phyloP scores from a whole-genome alignment of 2,113 vertebrate genomes.

The Baryphthengus martii region DNA sequence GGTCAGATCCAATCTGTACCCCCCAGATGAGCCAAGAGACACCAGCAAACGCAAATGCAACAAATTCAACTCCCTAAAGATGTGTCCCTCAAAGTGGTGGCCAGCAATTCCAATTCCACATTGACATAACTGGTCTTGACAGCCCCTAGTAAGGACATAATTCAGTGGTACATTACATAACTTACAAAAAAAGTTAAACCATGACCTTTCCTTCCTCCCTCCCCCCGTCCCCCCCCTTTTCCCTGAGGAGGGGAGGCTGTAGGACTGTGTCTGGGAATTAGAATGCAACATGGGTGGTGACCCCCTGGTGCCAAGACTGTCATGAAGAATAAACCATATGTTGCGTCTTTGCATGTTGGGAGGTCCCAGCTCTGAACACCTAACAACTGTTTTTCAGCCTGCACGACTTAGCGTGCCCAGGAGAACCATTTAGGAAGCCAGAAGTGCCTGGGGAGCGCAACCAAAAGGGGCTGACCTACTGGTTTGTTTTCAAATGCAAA shows the following conservation, averaged over 20 bases:
- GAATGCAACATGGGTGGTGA: slow-evolving; percentile 35
- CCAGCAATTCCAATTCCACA: background rate
- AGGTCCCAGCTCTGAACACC: slow-evolving; percentile 41
- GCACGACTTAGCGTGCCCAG: background rate
- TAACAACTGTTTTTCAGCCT: slow-evolving; percentile 40
- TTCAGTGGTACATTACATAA: slow-evolving; percentile 17
- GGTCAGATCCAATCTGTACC: background rate
- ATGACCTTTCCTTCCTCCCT: slow-evolving; percentile 8
- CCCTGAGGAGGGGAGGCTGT: background rate
- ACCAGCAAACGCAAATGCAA: background rate
- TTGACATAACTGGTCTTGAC: background rate
- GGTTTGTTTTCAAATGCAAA: background rate
- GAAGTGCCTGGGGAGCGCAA: background rate
- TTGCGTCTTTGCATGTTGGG: slow-evolving; percentile 31
- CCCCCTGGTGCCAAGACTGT: slow-evolving; percentile 31
- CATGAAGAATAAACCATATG: slow-evolving; percentile 63
- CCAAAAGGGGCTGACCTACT: background rate
- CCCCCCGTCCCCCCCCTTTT: background rate
- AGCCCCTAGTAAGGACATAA: background rate
- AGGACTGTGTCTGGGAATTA: slow-evolving; percentile 6
- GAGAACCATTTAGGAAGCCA: slow-evolving; percentile 20
- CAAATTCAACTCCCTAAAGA: background rate
- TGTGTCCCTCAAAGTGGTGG: background rate
- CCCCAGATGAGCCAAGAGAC: background rate
- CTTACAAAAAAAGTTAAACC: background rate